Base-by-base conservation (phyloP, 2,888 invertebrate species). In the Scaptomyza parva region DNA sequence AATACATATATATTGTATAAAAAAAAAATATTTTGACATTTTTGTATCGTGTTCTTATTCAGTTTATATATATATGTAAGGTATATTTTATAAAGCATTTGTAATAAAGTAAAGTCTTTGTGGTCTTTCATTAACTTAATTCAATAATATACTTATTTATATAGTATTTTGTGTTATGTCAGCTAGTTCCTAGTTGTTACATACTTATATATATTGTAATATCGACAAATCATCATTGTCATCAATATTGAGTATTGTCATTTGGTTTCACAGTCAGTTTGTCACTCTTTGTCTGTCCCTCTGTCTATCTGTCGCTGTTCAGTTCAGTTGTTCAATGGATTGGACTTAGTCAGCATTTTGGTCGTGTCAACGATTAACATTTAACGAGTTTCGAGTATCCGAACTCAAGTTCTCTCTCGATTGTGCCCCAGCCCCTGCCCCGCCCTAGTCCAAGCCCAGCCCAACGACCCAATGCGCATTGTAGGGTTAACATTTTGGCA, bases 351-450 rank as follows among this genome's bases (percentile, higher is more conserved):
- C 86, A 81, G 77, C 86, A 67, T 63, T 84, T 84, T 61, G 86
- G 86, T 82, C 79, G 85, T 86, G 81, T 81, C 82, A 84, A 59
- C 81, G 82, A 85, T 87, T 87, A 85, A 76, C 88, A 82, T 87
- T 82, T 85, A 82, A 82, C 82, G 82, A 85, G 68, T 72, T 58
- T 67, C 83, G 47, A 74, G 51, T 58, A 54, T 54, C 41, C 17
- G 35, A 58, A 45, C 51, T 47, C 26, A 37, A 54, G 51, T 53
- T 53, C 53, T 50, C 58, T 53, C 53, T 50, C 58, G 37, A 63
- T 76, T 76, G 61, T 68, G 66, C 53, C 20, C 41, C n/a, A n/a
- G n/a, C n/a, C n/a, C n/a, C 28, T 9, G 28, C 22, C 22, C 22
- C 2, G 65, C 52, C 20, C 41, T 67, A n/a, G n/a, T n/a, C n/a